These are phyloP conservation scores for Antheraea mylitta DNA, from an alignment of 1,140 invertebrate species.

Conservation along the genomic window DNA sequence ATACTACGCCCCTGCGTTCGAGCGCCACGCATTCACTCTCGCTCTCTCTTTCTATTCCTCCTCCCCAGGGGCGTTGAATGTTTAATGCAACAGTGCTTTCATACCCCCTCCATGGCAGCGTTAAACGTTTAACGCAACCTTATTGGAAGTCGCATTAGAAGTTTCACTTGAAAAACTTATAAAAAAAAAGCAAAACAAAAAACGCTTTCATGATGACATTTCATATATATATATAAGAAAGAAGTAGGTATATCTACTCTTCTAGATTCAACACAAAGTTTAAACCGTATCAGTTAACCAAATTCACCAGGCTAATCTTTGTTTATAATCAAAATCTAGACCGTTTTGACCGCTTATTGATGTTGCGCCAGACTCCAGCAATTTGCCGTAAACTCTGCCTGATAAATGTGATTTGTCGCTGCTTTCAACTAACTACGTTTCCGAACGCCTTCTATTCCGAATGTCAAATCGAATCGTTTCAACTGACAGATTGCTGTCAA, in stretches of 20 bases:
- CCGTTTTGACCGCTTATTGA: slow-evolving; percentile 24
- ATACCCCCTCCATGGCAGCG: too few species aligned
- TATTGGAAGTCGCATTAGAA: too few species aligned
- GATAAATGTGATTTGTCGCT: slow-evolving; percentile 38
- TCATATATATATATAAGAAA: background rate
- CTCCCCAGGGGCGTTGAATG: too few species aligned
- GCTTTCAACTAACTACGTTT: slow-evolving; percentile 22
- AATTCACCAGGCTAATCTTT: background rate
- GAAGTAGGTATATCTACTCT: too few species aligned
- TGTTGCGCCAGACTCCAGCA: slow-evolving; percentile 22
- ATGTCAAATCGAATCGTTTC: slow-evolving; percentile 17
- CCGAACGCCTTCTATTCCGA: slow-evolving; percentile 31
- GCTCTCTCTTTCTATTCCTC: too few species aligned
- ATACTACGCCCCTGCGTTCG: too few species aligned
- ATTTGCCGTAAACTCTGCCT: slow-evolving; percentile 27
- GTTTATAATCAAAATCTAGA: slow-evolving; percentile 20
- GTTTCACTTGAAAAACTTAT: too few species aligned
- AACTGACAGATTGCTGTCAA: slow-evolving; percentile 8
- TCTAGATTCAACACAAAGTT: background rate
- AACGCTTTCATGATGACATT: too few species aligned
- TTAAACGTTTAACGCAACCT: too few species aligned
- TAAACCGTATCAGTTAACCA: background rate
- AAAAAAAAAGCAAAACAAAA: too few species aligned
- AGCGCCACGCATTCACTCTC: too few species aligned
- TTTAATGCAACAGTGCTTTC: too few species aligned